Base-by-base conservation (phyloP, 2,113 vertebrate species). In the Pteruthius melanotis region DNA sequence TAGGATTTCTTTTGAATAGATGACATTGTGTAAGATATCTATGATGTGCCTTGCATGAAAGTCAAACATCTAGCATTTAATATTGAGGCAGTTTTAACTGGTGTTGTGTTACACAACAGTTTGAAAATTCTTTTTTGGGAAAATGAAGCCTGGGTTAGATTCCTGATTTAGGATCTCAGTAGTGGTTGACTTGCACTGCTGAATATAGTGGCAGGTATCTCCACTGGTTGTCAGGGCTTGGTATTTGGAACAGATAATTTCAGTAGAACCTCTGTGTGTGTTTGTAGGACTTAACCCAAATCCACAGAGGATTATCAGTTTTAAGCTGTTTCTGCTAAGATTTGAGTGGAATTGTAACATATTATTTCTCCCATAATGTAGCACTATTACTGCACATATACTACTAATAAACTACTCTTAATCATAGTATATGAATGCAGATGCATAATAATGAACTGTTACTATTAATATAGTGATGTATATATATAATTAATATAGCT, bases 231-330 rank as follows among this genome's bases (percentile, higher is more conserved):
- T 68, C 12, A 23, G 40, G 30, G 31, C 47, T 24, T 86, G n/a
- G 10, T 26, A n/a, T 45, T 76, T 2, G 9, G 76, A 83, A 15
- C 53, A 76, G 63, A 81, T 74, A 31, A 77, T 89, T 77, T 49
- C 74, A 77, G 50, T 44, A 57, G 89, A 86, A 83, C 89, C n/a
- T 75, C 57, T 59, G 57, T 86, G n/a, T 83, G 77, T 82, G 71
- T 83, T 88, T 80, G 57, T 77, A 86, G 93, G 89, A 77, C 31
- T 96, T 95, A 94, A 92, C 83, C 86, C 89, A 92, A 83, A 94
- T 95, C 93, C 68, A 57, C 35, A 80, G 64, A 80, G 91, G 93
- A 90, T 95, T 95, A 92, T 28, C 63, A 86, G 63, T 86, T 94
- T 85, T 89, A 94, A 95, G 80, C 91, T 80, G 53, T 90, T 88